phyloP scores from a whole-genome alignment of 1,140 invertebrate genomes.

The Eupristina koningsbergeri region DNA sequence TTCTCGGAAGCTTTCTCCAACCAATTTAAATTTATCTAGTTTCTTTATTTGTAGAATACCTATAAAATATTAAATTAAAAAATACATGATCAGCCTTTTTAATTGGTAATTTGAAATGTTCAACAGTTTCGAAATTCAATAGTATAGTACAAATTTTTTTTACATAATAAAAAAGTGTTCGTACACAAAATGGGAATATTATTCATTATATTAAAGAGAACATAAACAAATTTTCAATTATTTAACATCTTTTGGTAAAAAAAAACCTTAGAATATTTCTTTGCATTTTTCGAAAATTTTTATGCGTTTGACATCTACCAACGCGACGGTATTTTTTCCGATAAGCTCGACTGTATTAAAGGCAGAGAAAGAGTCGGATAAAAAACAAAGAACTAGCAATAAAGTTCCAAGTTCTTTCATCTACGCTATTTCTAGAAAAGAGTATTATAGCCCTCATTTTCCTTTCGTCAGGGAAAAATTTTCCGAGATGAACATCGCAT shows the following conservation, averaged over 20 bases:
- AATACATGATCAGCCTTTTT: too few relatives aligned
- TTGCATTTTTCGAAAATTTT: not conserved
- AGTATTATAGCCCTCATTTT: not conserved
- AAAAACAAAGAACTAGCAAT: not conserved
- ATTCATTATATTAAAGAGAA: too few relatives aligned
- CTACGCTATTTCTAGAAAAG: not conserved
- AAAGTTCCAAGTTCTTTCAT: conserved; percentile 3
- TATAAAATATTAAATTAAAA: too few relatives aligned
- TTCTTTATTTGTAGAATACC: too few relatives aligned
- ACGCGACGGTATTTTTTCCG: not conserved
- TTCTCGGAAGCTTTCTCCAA: too few relatives aligned
- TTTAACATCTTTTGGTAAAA: not conserved
- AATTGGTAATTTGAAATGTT: too few relatives aligned
- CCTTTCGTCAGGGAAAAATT: conserved; percentile 21
- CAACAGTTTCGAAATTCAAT: too few relatives aligned
- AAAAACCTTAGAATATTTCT: not conserved
- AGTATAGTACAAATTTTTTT: too few relatives aligned
- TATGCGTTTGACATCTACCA: not conserved
- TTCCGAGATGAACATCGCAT: not conserved
- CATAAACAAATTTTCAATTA: too few relatives aligned
- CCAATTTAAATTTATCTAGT: too few relatives aligned
- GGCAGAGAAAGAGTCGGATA: not conserved
- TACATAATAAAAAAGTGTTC: too few relatives aligned
- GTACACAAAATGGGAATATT: too few relatives aligned
- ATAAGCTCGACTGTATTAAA: not conserved